A percentile compares a stretch with the other conserved stretches of the same genome.
These are phyloP conservation scores for Theretra japonica DNA, from an alignment of 2,888 invertebrate genomes.

Conservation along the genomic window DNA sequence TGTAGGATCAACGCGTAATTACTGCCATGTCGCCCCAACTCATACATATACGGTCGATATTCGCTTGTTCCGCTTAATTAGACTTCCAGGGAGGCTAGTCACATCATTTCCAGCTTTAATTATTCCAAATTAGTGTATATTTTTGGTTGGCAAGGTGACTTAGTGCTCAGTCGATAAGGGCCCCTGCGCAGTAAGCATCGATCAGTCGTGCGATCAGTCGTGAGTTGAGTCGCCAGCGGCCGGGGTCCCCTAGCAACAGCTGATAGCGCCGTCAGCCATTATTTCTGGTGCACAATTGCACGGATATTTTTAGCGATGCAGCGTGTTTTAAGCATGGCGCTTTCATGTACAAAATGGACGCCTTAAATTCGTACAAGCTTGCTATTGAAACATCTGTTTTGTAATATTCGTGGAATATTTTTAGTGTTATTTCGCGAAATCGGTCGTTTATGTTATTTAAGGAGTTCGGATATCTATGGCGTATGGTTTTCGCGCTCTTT, in stretches of 20 bases:
- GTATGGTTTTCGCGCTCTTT: too few relatives aligned
- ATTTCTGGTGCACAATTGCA: not conserved
- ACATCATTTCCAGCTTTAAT: not conserved
- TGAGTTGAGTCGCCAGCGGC: not conserved
- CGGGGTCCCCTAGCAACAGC: slow-evolving; percentile 11
- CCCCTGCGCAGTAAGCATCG: slow-evolving; percentile 6
- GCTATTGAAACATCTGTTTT: not conserved
- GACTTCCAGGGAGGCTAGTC: not conserved
- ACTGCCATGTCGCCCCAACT: slow-evolving; percentile 2
- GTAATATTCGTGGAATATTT: not conserved
- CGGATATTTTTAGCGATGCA: not conserved
- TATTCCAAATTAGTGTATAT: too few relatives aligned
- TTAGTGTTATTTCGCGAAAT: not conserved
- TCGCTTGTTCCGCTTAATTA: slow-evolving; percentile 26
- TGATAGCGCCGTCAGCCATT: slow-evolving; percentile 6
- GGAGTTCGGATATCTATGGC: not conserved
- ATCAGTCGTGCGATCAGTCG: not conserved
- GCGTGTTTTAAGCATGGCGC: not conserved
- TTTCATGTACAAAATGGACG: not conserved
- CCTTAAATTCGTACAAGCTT: not conserved
- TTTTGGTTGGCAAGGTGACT: not conserved
- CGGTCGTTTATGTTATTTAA: not conserved
- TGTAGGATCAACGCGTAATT: slow-evolving; percentile 16
- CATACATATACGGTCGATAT: slow-evolving; percentile 20
- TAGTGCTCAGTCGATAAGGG: slow-evolving; percentile 12